These are phyloP conservation scores for Aplocera efformata DNA, from an alignment of 2,888 invertebrate genomes.

Conservation along the genomic window DNA sequence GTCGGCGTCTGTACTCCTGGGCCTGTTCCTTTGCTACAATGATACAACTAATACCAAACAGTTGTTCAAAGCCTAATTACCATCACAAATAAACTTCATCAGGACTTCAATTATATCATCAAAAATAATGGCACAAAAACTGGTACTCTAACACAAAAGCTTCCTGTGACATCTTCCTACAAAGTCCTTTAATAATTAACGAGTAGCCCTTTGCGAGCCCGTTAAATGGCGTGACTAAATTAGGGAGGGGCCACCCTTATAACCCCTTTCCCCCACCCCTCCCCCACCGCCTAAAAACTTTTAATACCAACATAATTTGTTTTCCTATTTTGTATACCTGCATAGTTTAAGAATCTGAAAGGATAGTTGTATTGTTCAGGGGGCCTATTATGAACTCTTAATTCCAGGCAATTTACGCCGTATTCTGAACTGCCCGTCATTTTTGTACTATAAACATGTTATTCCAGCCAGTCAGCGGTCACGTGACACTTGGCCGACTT, in stretches of 20 bases:
- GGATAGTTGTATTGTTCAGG: no score
- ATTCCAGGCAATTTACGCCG: no score
- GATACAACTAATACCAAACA: no score
- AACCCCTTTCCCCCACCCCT: constrained; percentile 27
- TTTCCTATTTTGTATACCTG: background rate
- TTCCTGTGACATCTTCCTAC: constrained; percentile 46
- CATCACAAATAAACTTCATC: constrained; percentile 15
- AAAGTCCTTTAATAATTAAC: constrained; percentile 57
- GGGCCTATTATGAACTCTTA: no score
- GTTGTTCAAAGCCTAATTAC: no score
- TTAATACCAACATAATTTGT: constrained; percentile 42
- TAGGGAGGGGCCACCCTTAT: constrained; percentile 52
- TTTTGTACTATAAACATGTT: no score
- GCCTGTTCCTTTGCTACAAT: no score
- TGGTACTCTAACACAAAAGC: constrained; percentile 20
- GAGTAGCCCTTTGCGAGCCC: constrained; percentile 66
- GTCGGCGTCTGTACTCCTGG: no score
- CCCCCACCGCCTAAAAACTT: constrained; percentile 49
- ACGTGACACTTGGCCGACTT: no score
- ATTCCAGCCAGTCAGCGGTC: no score
- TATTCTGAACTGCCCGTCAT: no score
- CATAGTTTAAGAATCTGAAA: no score
- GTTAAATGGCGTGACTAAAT: constrained; percentile 76
- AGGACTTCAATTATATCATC: constrained; percentile 7
- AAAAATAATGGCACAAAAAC: constrained; percentile 22